Evolutionary conservation across 1,140 invertebrate species (phyloP), one percentile per base, ranked within the genome.

Genomic region (Papilio dardanus): DNA sequence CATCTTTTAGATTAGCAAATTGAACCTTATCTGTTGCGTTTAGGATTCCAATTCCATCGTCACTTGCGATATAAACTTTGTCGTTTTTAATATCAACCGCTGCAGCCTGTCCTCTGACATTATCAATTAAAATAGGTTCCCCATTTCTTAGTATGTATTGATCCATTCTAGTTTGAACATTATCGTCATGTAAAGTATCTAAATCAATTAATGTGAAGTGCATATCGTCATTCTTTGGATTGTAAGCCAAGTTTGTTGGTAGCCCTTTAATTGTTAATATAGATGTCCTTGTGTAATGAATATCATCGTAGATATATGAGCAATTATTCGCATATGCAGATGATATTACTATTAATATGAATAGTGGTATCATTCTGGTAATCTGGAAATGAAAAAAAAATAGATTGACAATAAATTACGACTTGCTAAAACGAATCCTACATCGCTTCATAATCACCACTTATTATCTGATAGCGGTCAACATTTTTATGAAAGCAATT

Each of bases 141-240:
- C 83, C 83, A 42, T 88, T 79, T 69, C 80, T 85, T 3, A 92
- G 58, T 30, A 91, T 58, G n/a, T 92, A 92, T 77, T 93, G 90
- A 46, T 93, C 91, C 91, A 93, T 93, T 87, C 85, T 88, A 0
- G 91, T 93, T 76, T 93, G 88, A 8, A 91, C 83, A 10, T 88
- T 81, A 19, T 93, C 89, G 19, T 91, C 81, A 75, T 89, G 85
- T 66, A 93, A 65, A 21, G 89, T 85, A 33, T 90, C 88, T 69
- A 92, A 68, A 66, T 93, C 91, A 7, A 93, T 91, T 30, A 93
- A 71, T 7, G 90, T 93, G 76, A 93, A 93, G 3, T 84, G 80
- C 8, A 93, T 75, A 10, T 92, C 91, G 42, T 86, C 84, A 0
- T 78, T 91, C 1, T 80, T 74, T 14, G 86, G 86, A 31, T 93